Percentiles rank a stretch among this genome's conserved stretches.
Conservation (phyloP, 2,888 invertebrate species). For the Dryomyza anilis region DNA sequence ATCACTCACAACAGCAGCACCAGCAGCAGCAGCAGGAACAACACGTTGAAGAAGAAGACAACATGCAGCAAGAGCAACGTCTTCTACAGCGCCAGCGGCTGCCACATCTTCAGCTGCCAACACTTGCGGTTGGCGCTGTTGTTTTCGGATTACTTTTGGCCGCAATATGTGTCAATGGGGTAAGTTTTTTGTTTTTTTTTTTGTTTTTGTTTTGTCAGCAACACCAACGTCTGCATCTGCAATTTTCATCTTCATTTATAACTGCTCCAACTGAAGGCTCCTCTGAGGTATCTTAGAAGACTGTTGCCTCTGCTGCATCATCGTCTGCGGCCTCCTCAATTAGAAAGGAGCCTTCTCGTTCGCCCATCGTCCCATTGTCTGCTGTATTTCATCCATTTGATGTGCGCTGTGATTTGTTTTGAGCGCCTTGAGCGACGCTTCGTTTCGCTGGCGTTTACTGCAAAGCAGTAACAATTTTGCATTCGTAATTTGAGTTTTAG, state of each 20-base stretch:
- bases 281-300: no score
- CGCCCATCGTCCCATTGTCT: background rate
- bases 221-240: no score
- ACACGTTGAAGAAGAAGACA: no score
- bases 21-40: slow-evolving; percentile 24
- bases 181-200: no score
- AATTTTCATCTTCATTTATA: no score
- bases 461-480: background rate
- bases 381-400: background rate
- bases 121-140: slow-evolving; percentile 40
- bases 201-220: no score
- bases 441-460: background rate
- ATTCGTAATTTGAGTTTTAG: background rate
- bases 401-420: no score
- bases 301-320: no score
- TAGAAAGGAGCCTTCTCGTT: slow-evolving; percentile 13
- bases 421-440: background rate
- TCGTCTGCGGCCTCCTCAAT: no score
- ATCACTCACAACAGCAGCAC: slow-evolving; percentile 30
- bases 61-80: slow-evolving; percentile 34
- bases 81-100: slow-evolving; percentile 36
- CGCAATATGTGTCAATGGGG: slow-evolving; percentile 61
- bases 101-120: slow-evolving; percentile 32
- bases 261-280: no score
- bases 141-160: slow-evolving; percentile 54